Base-by-base conservation (phyloP, 1,140 invertebrate genomes). In the Acromyrmex charruanus region DNA sequence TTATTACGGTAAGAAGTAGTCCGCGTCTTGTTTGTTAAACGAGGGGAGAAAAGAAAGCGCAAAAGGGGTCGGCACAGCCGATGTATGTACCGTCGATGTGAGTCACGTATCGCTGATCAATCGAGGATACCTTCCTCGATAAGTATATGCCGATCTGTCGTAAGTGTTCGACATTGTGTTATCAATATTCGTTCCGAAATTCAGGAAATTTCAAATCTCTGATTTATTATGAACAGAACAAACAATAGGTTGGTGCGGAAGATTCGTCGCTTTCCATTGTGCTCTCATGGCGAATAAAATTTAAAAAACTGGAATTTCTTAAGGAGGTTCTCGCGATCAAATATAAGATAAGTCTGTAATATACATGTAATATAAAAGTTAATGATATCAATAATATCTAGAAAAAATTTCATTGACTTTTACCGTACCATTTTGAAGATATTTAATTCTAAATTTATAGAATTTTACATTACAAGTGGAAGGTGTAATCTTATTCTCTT, bases 1-100 rank as follows among this genome's bases (percentile, higher is more conserved):
- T 93, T 93, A 93, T 93, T 93, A 92, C 91, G 85, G 88, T 88
- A 89, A 91, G 88, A 92, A 92, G 91, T 89, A 86, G 88, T 71
- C 58, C 82, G 74, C 86, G 87, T 92, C 91, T 93, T 93, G 93
- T 93, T 93, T 93, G 90, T 92, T 89, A 92, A 93, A 92, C 92
- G 90, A 92, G 88, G 92, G 93, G 92, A 88, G 85, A 92, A 79
- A 90, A 77, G 85, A 91, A 91, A 84, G 87, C 87, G 89, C 84
- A 59, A 87, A 92, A 91, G 91, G 91, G 92, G 88, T 93, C 89
- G 84, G 21, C 25, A 25, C 71, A 55, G 7, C 66, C 68, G 59
- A 77, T 82, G 75, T 77, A 12, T 68, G 80, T 28, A 59, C 55
- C 39, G 81, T 80, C 31, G 31, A 35, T 35, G 77, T 93, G 92